A percentile compares a stretch with the other conserved stretches of the same genome.
phyloP scores from a whole-genome alignment of 2,797 vertebrate genomes.

The Trachops cirrhosus region DNA sequence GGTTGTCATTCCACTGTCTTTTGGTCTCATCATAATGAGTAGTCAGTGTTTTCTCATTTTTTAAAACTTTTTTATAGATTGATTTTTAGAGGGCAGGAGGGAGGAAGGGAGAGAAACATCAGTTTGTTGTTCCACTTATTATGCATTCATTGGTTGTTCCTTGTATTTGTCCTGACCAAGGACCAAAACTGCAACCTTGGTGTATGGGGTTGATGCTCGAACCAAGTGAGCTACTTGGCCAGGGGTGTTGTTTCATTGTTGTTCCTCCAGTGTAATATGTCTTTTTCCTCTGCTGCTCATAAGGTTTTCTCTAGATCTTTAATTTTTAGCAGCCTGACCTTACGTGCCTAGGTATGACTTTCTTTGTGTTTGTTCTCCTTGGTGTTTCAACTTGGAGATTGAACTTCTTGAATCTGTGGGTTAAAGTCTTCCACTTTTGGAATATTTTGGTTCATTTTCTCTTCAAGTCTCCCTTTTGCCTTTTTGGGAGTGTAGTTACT shows the following conservation, averaged over 20 bases:
- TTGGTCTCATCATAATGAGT: neutral
- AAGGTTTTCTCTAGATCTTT: neutral
- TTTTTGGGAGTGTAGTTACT: neutral
- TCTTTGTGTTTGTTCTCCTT: neutral
- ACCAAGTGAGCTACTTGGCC: neutral
- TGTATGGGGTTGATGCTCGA: too few relatives aligned
- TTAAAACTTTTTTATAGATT: neutral
- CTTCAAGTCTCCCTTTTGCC: neutral
- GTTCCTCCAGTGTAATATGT: neutral
- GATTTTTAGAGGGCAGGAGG: neutral
- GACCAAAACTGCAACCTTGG: neutral
- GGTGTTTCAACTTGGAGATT: neutral
- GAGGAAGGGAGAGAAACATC: neutral
- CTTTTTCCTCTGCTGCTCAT: neutral
- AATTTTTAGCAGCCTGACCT: neutral
- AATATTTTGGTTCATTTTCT: constrained; percentile 30
- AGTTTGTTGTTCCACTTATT: neutral
- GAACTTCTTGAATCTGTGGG: neutral
- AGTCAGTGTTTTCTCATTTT: neutral
- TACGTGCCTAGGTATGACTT: neutral
- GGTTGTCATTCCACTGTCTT: neutral
- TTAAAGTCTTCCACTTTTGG: constrained; percentile 2
- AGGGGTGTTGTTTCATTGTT: neutral
- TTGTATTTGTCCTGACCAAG: neutral
- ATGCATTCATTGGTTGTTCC: neutral